These are phyloP conservation scores for Dinocampus coccinellae DNA, from an alignment of 2,888 invertebrate species.

Conservation along the genomic window DNA sequence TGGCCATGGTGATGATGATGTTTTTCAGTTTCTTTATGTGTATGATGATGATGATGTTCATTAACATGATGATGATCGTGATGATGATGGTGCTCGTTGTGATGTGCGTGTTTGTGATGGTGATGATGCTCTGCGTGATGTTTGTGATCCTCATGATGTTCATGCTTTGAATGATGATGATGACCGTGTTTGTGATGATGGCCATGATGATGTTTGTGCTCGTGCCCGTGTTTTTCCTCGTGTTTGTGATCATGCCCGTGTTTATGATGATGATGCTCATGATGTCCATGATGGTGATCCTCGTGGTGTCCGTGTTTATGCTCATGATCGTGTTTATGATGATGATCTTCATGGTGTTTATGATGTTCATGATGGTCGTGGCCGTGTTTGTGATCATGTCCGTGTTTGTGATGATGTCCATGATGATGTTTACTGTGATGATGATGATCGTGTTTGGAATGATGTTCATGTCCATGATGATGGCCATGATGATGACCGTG, in stretches of 20 bases:
- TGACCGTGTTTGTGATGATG: constrained; percentile 48
- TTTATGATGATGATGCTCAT: constrained; percentile 44
- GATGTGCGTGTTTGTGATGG: constrained; percentile 59
- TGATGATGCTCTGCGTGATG: constrained; percentile 59
- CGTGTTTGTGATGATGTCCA: constrained; percentile 54
- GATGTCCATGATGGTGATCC: constrained; percentile 50
- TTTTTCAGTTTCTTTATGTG: constrained; percentile 58
- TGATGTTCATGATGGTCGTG: constrained; percentile 42
- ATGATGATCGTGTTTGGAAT: constrained; percentile 43
- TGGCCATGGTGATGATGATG: constrained; percentile 62
- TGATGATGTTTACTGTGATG: constrained; percentile 47
- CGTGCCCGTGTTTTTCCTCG: constrained; percentile 47
- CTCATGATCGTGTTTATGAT: constrained; percentile 51
- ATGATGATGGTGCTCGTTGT: constrained; percentile 61
- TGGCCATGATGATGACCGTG: constrained; percentile 52
- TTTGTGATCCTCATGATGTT: constrained; percentile 48
- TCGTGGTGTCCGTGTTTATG: constrained; percentile 53
- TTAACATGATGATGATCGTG: constrained; percentile 61
- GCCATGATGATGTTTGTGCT: constrained; percentile 52
- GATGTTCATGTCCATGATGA: constrained; percentile 43
- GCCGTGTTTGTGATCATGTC: constrained; percentile 53
- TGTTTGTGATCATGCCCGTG: constrained; percentile 54
- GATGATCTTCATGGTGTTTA: constrained; percentile 48
- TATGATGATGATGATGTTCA: constrained; percentile 61
- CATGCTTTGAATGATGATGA: constrained; percentile 42